These are phyloP conservation scores for Campoletis sonorensis DNA, from an alignment of 1,140 invertebrate genomes.

Conservation along the genomic window DNA sequence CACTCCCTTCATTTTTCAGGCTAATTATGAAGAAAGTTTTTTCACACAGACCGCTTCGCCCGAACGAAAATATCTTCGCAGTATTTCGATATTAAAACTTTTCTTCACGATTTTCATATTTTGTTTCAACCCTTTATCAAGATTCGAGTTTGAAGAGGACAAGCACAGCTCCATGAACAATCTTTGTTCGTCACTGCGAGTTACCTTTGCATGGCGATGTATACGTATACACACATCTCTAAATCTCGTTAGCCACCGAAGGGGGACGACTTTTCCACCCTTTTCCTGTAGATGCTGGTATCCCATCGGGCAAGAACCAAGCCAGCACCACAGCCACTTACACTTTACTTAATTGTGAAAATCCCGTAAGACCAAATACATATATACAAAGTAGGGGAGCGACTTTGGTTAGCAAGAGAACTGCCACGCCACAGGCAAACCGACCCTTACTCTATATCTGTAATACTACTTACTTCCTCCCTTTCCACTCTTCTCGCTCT, in stretches of 20 bases:
- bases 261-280: slow-evolving; percentile 25
- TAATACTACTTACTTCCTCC: slow-evolving; percentile 12
- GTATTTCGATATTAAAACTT: not conserved
- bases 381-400: slow-evolving; percentile 15
- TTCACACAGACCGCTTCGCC: too few relatives aligned
- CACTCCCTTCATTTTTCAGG: too few relatives aligned
- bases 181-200: not conserved
- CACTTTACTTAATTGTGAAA: slow-evolving; percentile 67
- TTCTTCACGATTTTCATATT: not conserved
- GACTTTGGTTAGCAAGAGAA: slow-evolving; percentile 55
- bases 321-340: slow-evolving; percentile 52
- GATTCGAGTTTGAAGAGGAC: not conserved
- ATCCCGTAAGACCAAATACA: slow-evolving; percentile 59
- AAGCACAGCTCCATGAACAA: slow-evolving; percentile 8
- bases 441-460: slow-evolving; percentile 27
- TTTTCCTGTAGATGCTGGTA: slow-evolving; percentile 1
- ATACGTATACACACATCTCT: not conserved
- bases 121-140: not conserved
- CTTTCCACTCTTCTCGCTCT: slow-evolving; percentile 29
- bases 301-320: slow-evolving; percentile 29
- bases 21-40: too few relatives aligned
- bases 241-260: slow-evolving; percentile 46
- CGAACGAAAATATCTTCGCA: too few relatives aligned
- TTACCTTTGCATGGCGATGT: not conserved
- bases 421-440: slow-evolving; percentile 20